Evolutionary conservation across 2,113 vertebrate species (phyloP).

Genomic region (Nerophis lumbriciformis): DNA sequence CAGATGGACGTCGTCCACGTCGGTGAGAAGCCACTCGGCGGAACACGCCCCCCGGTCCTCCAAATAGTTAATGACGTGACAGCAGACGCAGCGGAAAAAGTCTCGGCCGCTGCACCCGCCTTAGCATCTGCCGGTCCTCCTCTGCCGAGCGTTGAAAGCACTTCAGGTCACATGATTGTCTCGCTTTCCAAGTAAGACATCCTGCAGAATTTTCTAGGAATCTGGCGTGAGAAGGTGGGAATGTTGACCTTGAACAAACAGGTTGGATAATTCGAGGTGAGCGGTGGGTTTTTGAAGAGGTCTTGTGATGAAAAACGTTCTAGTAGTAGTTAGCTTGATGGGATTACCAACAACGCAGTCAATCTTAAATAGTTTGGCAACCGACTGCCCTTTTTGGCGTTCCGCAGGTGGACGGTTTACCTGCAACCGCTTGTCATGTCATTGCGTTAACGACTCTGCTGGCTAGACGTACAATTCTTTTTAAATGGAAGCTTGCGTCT

Average conservation of each 20-base stretch:
- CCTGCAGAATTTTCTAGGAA: conserved; percentile 24
- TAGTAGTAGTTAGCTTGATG: no score
- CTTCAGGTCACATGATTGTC: conserved; percentile 18
- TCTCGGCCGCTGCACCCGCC: background rate
- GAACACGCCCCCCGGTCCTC: background rate
- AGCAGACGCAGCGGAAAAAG: conserved; percentile 21
- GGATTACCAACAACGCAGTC: no score
- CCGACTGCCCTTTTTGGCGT: no score
- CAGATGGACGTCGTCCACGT: background rate
- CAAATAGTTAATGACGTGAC: conserved; percentile 11
- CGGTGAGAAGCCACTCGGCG: background rate
- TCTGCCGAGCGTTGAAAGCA: conserved; percentile 26
- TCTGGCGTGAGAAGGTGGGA: background rate
- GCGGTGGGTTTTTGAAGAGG: conserved; percentile 6
- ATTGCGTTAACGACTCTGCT: no score
- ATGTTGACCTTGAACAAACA: conserved; percentile 14
- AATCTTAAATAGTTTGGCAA: no score
- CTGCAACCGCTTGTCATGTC: no score
- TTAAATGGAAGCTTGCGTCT: no score
- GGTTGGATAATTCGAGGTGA: conserved; percentile 15
- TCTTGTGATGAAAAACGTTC: no score
- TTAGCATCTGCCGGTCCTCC: conserved; percentile 7
- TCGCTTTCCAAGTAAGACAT: conserved; percentile 26
- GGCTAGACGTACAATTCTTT: no score
- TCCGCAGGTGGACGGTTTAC: no score